Conservation (phyloP, 1,140 invertebrate species). For the Caenorhabditis inopinata region DNA sequence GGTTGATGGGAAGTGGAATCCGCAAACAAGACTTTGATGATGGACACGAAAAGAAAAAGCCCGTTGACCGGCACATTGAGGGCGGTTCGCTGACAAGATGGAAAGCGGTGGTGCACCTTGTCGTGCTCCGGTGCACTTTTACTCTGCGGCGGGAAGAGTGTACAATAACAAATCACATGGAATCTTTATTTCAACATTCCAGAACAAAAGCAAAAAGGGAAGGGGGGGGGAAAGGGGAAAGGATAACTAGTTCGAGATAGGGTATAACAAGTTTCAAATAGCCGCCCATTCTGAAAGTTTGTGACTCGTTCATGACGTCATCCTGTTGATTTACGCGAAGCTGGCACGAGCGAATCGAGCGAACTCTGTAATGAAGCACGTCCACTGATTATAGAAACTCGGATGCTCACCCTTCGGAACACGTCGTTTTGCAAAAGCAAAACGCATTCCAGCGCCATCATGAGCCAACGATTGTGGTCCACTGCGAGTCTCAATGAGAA, state of each 20-base stretch:
- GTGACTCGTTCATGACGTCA: slow-evolving; percentile 28
- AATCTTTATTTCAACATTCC: background rate
- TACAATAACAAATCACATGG: slow-evolving; percentile 19
- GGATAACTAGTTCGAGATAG: background rate
- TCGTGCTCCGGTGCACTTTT: slow-evolving; percentile 24
- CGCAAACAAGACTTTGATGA: slow-evolving; percentile 7
- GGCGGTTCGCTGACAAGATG: background rate
- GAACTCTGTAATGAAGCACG: background rate
- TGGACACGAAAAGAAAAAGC: background rate
- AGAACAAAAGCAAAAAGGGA: background rate
- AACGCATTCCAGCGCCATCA: slow-evolving; percentile 18
- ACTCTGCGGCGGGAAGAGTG: background rate
- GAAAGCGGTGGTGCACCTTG: background rate
- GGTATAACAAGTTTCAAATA: slow-evolving; percentile 24
- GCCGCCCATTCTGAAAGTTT: slow-evolving; percentile 32
- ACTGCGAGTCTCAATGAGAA: slow-evolving; percentile 22
- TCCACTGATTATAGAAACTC: background rate
- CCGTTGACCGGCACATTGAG: background rate
- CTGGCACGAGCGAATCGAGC: slow-evolving; percentile 13
- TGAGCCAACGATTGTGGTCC: slow-evolving; percentile 26
- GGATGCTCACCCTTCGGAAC: background rate
- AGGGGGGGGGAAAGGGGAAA: background rate
- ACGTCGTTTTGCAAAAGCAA: background rate
- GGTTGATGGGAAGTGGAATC: background rate
- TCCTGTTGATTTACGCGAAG: slow-evolving; percentile 12